These are phyloP conservation scores for Mionectes macconnelli DNA, from an alignment of 2,113 vertebrate species.

Conservation along the genomic window DNA sequence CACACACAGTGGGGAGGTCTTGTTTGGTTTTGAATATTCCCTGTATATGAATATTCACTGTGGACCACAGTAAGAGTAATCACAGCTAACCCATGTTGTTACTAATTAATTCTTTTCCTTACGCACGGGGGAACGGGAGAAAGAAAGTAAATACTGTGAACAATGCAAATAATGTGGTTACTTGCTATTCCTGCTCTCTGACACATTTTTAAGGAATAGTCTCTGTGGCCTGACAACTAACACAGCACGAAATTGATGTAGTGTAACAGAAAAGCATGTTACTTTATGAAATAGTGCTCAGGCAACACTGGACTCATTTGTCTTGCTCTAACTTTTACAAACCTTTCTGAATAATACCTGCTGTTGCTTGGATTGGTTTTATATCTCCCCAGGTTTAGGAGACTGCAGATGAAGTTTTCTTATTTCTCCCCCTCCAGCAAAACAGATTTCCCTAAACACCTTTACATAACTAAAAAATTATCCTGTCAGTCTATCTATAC, in stretches of 20 bases:
- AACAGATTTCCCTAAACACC: neutral
- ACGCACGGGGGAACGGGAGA: neutral
- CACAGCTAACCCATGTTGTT: constrained; percentile 17
- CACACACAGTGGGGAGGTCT: constrained; percentile 16
- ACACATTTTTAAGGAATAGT: neutral
- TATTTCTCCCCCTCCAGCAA: neutral
- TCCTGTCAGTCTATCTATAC: neutral
- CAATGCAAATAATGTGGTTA: neutral
- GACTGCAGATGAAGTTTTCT: neutral
- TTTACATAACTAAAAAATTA: neutral
- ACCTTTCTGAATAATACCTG: neutral
- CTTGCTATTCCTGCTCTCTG: neutral
- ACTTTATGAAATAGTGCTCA: neutral
- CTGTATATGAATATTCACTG: constrained; percentile 8
- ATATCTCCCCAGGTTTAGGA: neutral
- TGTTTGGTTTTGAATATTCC: constrained; percentile 25
- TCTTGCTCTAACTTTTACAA: neutral
- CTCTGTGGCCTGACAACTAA: neutral
- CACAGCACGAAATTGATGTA: neutral
- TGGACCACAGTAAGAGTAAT: constrained; percentile 1
- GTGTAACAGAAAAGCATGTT: neutral
- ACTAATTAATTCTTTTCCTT: constrained; percentile 58
- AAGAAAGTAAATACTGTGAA: constrained; percentile 24
- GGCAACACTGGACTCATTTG: neutral
- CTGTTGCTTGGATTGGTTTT: neutral